Evolutionary conservation across 2,888 invertebrate genomes (phyloP), one percentile per base, ranked within the genome.

Genomic region (Timandra comae): DNA sequence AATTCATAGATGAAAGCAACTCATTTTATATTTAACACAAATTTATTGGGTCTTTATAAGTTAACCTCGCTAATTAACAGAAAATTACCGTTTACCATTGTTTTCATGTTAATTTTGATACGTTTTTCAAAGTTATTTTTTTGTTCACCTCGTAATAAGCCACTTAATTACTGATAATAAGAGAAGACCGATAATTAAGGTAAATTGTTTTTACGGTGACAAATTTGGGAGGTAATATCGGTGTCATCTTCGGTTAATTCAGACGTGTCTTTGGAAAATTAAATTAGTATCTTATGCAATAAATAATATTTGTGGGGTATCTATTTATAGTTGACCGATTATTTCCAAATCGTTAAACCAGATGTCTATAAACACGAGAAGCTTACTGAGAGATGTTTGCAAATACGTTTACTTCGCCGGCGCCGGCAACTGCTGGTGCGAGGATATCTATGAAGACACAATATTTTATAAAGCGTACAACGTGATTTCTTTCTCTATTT

Each of bases 351-450:
- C n/a, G n/a, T n/a, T n/a, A 23, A 8, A 9, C 35, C 39, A 47
- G 58, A 75, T 78, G 76, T 45, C 50, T 32, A 31, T 46, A 22
- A 68, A 63, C 36, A 78, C 80, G 20, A 69, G 67, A 50, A 41
- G 32, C 35, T 53, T 81, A 27, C 48, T 82, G 3, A 62, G 48
- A 55, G 56, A 53, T 30, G 60, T 67, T 44, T 80, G 79, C 46
- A 72, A 59, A 52, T 78, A 66, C 45, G 73, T 75, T n/a, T 79
- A 72, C 41, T 71, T 66, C 25, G 64, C 78, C 1, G 80, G 80
- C 11, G 66, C 64, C 3, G 78, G 79, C 4, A 75, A 78, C 50
- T 79, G 60, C 48, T 79, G 78, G 76, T 70, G 59, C 33, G 70
- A 79, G 46, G 49, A 72, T 32, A 55, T 56, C 12, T 68, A 64